A percentile compares a stretch with the other conserved stretches of the same genome.
These are phyloP conservation scores for Melanocharis versteri DNA, from an alignment of 2,113 vertebrate genomes.

Conservation along the genomic window DNA sequence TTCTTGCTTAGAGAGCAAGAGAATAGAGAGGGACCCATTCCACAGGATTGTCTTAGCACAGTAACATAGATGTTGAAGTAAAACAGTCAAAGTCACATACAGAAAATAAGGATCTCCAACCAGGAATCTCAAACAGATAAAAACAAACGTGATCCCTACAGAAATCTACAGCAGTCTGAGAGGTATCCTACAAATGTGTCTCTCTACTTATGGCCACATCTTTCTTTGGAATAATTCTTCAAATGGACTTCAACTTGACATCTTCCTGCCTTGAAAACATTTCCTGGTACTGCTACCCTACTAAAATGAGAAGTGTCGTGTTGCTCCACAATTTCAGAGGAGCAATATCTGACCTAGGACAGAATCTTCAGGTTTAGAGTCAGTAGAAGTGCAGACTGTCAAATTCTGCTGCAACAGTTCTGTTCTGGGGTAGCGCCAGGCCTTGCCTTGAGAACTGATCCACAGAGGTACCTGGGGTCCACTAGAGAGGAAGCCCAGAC, in stretches of 20 bases:
- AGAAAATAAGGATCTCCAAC: neutral
- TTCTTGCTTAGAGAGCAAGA: neutral
- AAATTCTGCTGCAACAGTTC: neutral
- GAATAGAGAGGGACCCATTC: neutral
- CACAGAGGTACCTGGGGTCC: neutral
- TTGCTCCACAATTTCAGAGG: neutral
- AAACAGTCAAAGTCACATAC: neutral
- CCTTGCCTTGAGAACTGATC: neutral
- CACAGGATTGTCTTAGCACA: neutral
- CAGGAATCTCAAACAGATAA: neutral
- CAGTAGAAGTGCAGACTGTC: neutral
- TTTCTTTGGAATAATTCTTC: neutral
- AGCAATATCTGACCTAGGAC: neutral
- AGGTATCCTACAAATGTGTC: neutral
- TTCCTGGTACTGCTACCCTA: neutral
- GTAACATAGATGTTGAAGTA: neutral
- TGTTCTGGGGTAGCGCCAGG: accelerated
- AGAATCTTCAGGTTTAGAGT: neutral
- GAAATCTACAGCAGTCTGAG: neutral
- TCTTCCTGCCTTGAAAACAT: neutral
- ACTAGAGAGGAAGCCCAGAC: neutral
- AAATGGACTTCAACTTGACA: neutral
- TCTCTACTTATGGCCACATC: neutral
- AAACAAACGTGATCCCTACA: neutral
- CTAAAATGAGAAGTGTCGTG: neutral